Evolutionary conservation across 2,797 vertebrate genomes (phyloP).

Genomic region (Sarcophilus harrisii): DNA sequence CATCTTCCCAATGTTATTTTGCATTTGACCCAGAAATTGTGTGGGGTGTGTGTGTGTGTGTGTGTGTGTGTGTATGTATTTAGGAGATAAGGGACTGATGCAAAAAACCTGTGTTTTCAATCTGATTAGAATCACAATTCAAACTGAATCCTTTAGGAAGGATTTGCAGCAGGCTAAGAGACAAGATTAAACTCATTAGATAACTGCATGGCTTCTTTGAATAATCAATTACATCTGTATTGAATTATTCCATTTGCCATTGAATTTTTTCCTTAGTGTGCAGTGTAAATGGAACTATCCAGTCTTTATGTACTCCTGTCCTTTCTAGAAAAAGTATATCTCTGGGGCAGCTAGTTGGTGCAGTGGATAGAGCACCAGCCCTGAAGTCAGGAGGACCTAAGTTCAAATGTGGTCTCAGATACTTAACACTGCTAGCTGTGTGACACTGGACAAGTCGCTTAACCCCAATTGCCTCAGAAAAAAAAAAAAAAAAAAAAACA

Average conservation of each 20-base stretch:
- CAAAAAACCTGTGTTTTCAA: conserved; percentile 48
- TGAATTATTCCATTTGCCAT: conserved; percentile 42
- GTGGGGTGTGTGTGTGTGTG: not conserved
- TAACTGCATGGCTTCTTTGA: not conserved
- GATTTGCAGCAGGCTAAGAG: conserved; percentile 10
- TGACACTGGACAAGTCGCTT: too few relatives aligned
- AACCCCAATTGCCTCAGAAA: too few relatives aligned
- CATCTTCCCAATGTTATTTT: conserved; percentile 7
- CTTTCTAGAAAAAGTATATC: not conserved
- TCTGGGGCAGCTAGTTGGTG: too few relatives aligned
- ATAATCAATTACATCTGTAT: conserved; percentile 50
- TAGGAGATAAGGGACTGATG: not conserved
- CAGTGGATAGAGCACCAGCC: too few relatives aligned
- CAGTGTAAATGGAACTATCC: not conserved
- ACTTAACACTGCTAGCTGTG: too few relatives aligned
- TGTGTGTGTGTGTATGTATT: not conserved
- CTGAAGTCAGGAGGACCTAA: too few relatives aligned
- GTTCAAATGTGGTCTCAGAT: too few relatives aligned
- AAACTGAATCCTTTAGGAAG: conserved; percentile 34
- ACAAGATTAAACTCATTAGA: conserved; percentile 33
- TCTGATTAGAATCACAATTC: conserved; percentile 55
- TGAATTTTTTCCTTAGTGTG: conserved; percentile 32
- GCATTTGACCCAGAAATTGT: conserved; percentile 49
- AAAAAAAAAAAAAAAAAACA: too few relatives aligned
- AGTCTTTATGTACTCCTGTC: not conserved